Conservation (phyloP, 53 echinoderm and acorn worm genomes). For the Actinopyga echinites region DNA sequence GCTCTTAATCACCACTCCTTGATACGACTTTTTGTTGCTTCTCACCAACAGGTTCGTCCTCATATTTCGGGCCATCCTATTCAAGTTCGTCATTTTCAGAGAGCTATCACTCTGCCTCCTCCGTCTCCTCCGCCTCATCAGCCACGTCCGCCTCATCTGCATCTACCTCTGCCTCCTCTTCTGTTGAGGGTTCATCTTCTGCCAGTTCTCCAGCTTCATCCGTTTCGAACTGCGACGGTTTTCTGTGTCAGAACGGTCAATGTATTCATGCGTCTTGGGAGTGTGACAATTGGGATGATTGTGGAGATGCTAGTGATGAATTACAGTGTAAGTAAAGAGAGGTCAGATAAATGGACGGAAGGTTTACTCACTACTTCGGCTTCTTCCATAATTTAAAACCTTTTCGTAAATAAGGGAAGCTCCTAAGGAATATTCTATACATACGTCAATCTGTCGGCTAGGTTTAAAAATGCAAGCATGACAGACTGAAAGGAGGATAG, state of each 20-base stretch:
- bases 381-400: no score
- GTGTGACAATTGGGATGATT: slow-evolving; percentile 66
- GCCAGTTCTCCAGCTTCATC: neutral
- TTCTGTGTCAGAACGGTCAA: slow-evolving; percentile 39
- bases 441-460: no score
- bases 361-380: no score
- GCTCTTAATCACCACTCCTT: no score
- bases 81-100: neutral
- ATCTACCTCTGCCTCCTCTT: neutral
- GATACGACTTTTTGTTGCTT: no score
- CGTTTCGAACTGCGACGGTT: neutral
- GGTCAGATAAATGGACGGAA: no score
- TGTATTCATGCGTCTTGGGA: slow-evolving; percentile 53
- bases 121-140: neutral
- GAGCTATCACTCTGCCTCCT: neutral
- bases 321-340: slow-evolving; percentile 22
- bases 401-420: no score
- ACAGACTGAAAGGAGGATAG: no score
- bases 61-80: neutral
- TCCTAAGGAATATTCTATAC: no score
- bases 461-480: no score
- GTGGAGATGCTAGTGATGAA: slow-evolving; percentile 51
- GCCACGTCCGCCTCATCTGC: neutral
- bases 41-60: neutral
- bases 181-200: neutral